Evolutionary conservation across 2,113 vertebrate species (phyloP), one percentile per base, ranked within the genome.

Genomic region (Festucalex cinctus): DNA sequence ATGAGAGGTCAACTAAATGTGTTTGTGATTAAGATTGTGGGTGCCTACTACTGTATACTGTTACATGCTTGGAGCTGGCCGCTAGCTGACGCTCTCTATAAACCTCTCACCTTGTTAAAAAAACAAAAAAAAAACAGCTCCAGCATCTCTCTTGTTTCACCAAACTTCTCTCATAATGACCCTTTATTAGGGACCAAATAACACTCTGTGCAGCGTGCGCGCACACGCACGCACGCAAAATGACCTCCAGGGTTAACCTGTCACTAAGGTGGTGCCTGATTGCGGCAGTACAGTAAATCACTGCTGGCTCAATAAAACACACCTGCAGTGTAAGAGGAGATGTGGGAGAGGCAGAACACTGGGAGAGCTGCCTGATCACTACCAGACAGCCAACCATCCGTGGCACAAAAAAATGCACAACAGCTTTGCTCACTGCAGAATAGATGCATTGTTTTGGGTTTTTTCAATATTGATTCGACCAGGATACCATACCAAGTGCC

Each of bases 181-280:
- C 74, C 74, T 75, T 82, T 81, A 92, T 91, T 91, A 88, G 76
- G 83, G 81, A 77, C 69, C 13, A 58, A 70, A 81, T 74, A 65
- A 16, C 41, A 73, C 73, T 80, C 70, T 68, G 54, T 37, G 74
- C 76, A n/a, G 54, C 51, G 67, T 22, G 67, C 24, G 56, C 65
- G 61, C 71, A 77, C 73, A 63, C 49, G 12, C 58, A 63, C 49
- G 12, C 58, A 36, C n/a, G 63, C 28, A 65, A 80, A 86, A 83
- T 88, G 89, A 91, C 87, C 89, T 79, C 69, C 86, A 89, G 88
- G 83, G 85, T 90, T 79, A 84, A 90, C 84, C 86, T 89, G 89
- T 90, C 88, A 89, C 86, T 83, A 68, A 69, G 12, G 13, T 10
- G 14, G 69, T 49, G 80, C 79, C 79, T 86, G 85, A 91, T 91